Conservation (phyloP, 2,888 invertebrate genomes). For the Ecdyonurus torrentis region DNA sequence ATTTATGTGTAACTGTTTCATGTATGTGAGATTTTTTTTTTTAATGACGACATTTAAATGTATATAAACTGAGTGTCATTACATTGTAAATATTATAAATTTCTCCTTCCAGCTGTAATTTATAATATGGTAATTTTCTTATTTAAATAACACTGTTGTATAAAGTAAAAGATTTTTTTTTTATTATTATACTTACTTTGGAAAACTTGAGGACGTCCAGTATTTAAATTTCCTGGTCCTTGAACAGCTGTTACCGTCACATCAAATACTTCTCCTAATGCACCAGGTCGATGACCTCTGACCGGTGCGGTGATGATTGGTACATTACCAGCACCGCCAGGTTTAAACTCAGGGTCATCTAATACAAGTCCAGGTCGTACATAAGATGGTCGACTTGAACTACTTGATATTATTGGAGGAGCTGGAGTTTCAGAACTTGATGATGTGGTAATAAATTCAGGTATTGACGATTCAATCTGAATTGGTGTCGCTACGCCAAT, state of each 20-base stretch:
- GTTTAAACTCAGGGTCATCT: constrained; percentile 67
- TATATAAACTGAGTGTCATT: too few species aligned
- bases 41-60: too few species aligned
- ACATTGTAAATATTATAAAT: too few species aligned
- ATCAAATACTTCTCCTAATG: constrained; percentile 56
- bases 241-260: constrained; percentile 78
- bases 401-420: constrained; percentile 12
- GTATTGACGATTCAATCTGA: constrained; percentile 12
- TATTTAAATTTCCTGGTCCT: constrained; percentile 46
- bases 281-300: constrained; percentile 35
- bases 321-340: constrained; percentile 32
- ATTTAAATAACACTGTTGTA: not conserved
- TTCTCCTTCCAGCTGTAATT: too few species aligned
- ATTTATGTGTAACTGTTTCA: too few species aligned
- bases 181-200: constrained; percentile 25
- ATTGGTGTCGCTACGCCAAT: constrained; percentile 11
- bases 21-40: too few species aligned
- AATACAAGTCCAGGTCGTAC: constrained; percentile 69
- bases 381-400: not conserved
- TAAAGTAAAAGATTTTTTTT: not conserved
- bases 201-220: constrained; percentile 33
- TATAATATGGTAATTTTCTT: too few species aligned
- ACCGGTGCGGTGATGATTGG: constrained; percentile 28
- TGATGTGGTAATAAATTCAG: constrained; percentile 16
- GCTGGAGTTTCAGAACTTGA: constrained; percentile 12